Conservation (phyloP, 2,113 vertebrate species). For the Trichechus manatus region DNA sequence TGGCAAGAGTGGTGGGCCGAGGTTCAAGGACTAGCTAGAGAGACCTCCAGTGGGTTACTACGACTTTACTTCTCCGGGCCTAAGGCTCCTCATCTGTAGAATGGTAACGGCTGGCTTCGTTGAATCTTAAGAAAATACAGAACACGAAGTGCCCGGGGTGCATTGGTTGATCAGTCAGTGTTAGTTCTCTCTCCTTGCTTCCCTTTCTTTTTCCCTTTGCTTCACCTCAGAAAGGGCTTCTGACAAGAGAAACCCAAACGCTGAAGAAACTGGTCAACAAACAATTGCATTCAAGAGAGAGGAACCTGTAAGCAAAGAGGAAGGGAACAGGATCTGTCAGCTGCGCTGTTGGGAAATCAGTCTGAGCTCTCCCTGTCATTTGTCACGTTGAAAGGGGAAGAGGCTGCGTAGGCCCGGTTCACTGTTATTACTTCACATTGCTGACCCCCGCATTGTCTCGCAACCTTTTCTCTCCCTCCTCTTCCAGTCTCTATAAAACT, state of each 20-base stretch:
- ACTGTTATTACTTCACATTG: no score
- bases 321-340: not conserved
- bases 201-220: not conserved
- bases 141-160: fast-evolving
- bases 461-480: no score
- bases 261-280: not conserved
- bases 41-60: not conserved
- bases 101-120: not conserved
- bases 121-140: not conserved
- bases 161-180: no score
- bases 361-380: not conserved
- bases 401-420: no score
- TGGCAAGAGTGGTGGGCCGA: not conserved
- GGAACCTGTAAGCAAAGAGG: not conserved
- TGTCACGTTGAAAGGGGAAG: no score
- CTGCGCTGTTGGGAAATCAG: not conserved
- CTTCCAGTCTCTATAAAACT: no score
- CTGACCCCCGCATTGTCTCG: no score
- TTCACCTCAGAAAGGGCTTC: not conserved
- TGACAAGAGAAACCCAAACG: not conserved
- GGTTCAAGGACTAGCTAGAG: not conserved
- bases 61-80: no score
- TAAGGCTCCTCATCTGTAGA: not conserved
- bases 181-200: not conserved
- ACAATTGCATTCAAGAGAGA: not conserved